Evolutionary conservation across 2,113 vertebrate species (phyloP).

Genomic region (Melanocharis versteri): DNA sequence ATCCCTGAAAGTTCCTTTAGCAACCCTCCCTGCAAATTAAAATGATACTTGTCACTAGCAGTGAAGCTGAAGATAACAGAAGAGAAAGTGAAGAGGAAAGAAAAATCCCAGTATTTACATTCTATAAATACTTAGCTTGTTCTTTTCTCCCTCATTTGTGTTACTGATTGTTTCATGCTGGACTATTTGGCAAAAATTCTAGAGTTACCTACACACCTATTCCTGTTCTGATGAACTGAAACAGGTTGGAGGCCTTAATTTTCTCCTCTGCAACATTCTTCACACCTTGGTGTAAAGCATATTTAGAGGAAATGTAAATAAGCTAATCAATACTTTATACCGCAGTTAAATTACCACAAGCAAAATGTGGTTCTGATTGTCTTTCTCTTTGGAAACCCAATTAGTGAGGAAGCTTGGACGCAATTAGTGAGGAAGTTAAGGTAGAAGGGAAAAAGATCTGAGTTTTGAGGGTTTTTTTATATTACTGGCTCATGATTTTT

Average conservation of each 20-base stretch:
- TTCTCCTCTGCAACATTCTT: not conserved
- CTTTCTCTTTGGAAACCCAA: not conserved
- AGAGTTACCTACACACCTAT: not conserved
- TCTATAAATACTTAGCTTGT: not conserved
- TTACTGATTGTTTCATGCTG: not conserved
- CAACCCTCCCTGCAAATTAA: not conserved
- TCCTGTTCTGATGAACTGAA: not conserved
- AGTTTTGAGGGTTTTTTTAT: not conserved
- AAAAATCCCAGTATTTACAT: not conserved
- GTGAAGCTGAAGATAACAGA: not conserved
- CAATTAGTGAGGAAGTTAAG: not conserved
- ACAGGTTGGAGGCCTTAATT: not conserved
- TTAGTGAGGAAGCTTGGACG: constrained; percentile 9
- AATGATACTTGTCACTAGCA: not conserved
- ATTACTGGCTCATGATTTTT: not conserved
- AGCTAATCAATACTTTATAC: not conserved
- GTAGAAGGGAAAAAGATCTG: not conserved
- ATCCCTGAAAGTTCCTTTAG: not conserved
- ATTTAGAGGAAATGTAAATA: not conserved
- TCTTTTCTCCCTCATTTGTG: not conserved
- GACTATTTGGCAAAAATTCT: not conserved
- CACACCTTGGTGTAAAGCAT: not conserved
- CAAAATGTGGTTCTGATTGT: constrained; percentile 1
- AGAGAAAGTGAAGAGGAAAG: not conserved
- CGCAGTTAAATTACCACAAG: not conserved